Base-by-base conservation (phyloP, 2,888 invertebrate species). In the Athalia cordata region DNA sequence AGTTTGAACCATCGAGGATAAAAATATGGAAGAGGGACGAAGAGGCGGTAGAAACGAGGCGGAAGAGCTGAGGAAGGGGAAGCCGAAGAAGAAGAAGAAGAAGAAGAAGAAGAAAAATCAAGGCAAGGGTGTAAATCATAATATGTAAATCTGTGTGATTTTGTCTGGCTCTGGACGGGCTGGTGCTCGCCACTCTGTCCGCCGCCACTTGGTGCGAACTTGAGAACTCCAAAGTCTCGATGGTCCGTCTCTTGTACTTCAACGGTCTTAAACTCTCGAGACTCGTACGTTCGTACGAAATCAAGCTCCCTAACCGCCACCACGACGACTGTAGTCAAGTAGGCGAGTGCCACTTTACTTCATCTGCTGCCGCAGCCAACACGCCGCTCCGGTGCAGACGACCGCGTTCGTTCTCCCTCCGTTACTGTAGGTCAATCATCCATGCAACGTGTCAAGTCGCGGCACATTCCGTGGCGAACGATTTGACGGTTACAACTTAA, bases 61-160 rank as follows among this genome's bases (percentile, higher is more conserved):
- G 57, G 65, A 67, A 66, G 78, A 78, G 77, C 61, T 52, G 64
- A 65, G 49, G 74, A 65, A 65, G 62, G 68, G 67, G 59, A 50
- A 64, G 78, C 50, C 49, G 76, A n/a, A 70, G 43, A 80, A 78
- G 78, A 81, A 81, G 83, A 79, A 80, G 70, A 81, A 80, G 81
- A 79, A 82, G 81, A 81, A 81, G 83, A 83, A 81, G 82, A 83
- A 84, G 84, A 75, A 75, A 64, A 75, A 75, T 75, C 75, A 83
- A 87, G 87, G 87, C 88, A 87, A 87, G 88, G 88, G 87, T 88
- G 88, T 88, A 88, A 88, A 88, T 88, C 88, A 88, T 88, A 88
- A 88, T 88, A 88, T 88, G 88, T 88, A 88, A 88, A 88, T 88
- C 85, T 84, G 84, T 86, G 87, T 87, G 88, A 88, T 87, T 87